These are phyloP conservation scores for Sylvicapra grimmia DNA, from an alignment of 2,113 vertebrate species.

Conservation along the genomic window DNA sequence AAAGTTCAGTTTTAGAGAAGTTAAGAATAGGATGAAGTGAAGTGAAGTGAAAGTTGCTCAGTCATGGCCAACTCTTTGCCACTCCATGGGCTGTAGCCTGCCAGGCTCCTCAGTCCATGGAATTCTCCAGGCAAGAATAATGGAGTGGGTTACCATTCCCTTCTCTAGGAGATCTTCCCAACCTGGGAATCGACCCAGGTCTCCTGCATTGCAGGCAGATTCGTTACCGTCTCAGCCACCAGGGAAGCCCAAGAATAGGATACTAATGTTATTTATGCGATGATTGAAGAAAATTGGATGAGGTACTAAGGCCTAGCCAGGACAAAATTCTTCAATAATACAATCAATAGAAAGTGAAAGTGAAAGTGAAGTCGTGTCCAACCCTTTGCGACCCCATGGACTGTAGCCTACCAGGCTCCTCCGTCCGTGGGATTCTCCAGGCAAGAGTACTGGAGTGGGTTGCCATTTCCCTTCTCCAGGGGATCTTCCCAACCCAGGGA, in stretches of 20 bases:
- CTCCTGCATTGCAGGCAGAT: neutral
- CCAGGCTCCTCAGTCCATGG: neutral
- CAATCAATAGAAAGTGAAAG: neutral
- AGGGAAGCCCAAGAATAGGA: neutral
- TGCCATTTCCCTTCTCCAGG: no score
- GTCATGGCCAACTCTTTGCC: neutral
- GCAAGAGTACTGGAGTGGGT: no score
- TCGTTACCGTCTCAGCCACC: neutral
- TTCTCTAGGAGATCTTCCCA: neutral
- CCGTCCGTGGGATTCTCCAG: no score
- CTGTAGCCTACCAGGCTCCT: no score
- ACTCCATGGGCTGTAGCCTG: neutral
- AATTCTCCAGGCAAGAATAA: neutral
- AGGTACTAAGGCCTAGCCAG: neutral
- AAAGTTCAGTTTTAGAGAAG: neutral
- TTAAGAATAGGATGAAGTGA: neutral
- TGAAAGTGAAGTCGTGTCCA: no score
- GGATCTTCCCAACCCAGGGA: no score
- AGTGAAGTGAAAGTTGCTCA: neutral
- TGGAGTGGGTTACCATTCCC: neutral
- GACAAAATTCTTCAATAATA: neutral
- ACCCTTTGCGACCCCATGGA: no score
- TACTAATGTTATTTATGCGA: neutral
- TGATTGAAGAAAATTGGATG: neutral
- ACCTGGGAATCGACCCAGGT: neutral